These are phyloP conservation scores for Actinemys pallida DNA, from an alignment of 2,113 vertebrate genomes.

Conservation along the genomic window DNA sequence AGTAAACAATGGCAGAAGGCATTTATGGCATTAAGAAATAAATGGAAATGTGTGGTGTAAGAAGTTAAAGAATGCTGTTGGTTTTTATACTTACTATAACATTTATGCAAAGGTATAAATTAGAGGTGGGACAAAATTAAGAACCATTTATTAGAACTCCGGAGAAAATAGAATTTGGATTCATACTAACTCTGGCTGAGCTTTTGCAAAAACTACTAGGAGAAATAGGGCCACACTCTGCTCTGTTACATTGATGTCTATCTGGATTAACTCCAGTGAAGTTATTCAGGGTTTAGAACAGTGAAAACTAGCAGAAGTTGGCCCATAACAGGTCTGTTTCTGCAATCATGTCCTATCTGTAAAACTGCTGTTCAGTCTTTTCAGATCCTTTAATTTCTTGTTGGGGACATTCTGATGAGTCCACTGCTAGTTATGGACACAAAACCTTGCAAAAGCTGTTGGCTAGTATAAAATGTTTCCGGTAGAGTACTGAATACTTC, in stretches of 20 bases:
- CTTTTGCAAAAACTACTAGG: not conserved
- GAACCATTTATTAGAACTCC: not conserved
- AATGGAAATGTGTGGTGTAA: rapidly evolving
- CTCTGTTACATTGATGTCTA: not conserved
- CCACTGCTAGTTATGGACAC: not conserved
- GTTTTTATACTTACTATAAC: not conserved
- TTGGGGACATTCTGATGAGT: not conserved
- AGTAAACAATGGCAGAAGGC: not conserved
- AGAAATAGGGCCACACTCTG: not conserved
- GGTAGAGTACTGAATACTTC: not conserved
- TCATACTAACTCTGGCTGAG: not conserved
- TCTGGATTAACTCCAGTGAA: not conserved
- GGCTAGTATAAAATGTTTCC: not conserved
- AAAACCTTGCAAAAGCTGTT: not conserved
- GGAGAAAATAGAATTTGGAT: not conserved
- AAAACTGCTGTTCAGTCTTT: not conserved
- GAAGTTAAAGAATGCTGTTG: not conserved
- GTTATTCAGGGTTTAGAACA: not conserved
- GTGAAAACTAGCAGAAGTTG: not conserved
- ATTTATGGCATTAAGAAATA: rapidly evolving
- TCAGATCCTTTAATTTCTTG: not conserved
- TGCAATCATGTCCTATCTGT: not conserved
- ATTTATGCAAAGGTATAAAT: not conserved
- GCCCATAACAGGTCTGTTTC: not conserved
- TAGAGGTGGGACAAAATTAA: not conserved